Evolutionary conservation across 2,113 vertebrate genomes (phyloP).

Genomic region (Meriones unguiculatus): DNA sequence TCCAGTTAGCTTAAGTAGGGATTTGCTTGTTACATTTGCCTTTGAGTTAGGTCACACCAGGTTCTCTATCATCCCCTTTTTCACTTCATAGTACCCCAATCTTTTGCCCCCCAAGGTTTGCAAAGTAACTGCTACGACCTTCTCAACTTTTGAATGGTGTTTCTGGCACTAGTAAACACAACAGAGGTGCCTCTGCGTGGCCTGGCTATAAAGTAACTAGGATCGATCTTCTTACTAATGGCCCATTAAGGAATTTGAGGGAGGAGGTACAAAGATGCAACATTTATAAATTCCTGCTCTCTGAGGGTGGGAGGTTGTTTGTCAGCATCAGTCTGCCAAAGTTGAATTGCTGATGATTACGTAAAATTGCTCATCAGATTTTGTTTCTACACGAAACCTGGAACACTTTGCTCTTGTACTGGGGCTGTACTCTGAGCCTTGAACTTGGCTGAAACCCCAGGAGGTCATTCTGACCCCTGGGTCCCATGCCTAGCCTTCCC

Average conservation of each 20-base stretch:
- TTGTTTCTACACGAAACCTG: neutral
- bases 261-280: slow-evolving; percentile 23
- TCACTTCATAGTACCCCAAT: neutral
- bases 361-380: neutral
- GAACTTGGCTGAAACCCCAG: neutral
- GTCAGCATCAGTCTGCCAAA: slow-evolving; percentile 17
- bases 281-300: slow-evolving; percentile 50
- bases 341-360: slow-evolving; percentile 44
- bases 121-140: slow-evolving; percentile 37
- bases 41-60: neutral
- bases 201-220: slow-evolving; percentile 42
- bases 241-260: slow-evolving; percentile 68
- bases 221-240: slow-evolving; percentile 61
- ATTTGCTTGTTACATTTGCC: neutral
- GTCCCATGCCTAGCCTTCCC: neutral
- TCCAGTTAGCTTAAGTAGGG: too few species aligned
- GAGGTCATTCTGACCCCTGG: neutral
- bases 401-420: neutral
- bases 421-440: neutral
- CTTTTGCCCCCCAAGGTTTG: neutral
- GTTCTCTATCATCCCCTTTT: neutral
- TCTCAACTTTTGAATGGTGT: slow-evolving; percentile 56
- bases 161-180: slow-evolving; percentile 19
- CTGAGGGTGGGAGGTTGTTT: neutral
- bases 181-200: neutral